Evolutionary conservation across 2,113 vertebrate genomes (phyloP), one percentile per base, ranked within the genome.

Genomic region (Melanotaenia duboulayi): DNA sequence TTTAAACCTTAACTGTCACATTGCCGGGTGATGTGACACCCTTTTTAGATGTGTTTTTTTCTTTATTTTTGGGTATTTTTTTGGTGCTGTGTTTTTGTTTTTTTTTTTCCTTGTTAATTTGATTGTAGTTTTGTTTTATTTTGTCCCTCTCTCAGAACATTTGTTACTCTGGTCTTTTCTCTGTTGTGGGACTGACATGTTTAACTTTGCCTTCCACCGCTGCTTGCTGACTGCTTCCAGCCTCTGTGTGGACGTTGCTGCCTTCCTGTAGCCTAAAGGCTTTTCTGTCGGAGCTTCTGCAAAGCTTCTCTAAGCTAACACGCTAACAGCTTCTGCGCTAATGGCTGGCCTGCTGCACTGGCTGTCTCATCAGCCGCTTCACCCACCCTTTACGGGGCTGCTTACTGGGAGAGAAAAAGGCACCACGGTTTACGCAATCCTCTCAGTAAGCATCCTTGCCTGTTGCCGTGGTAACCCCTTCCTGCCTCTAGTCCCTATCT

Each of bases 361-460:
- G 73, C 61, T 64, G 50, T 70, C 51, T 48, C 68, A 51, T 76
- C 59, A 51, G 39, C 74, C 71, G 22, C 72, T 23, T 48, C 56
- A 48, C 67, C 68, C 71, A 16, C 17, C 65, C 32, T 17, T 58
- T 17, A 9, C 3, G 16, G 56, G 63, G 25, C 56, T 75, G 87
- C 85, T 81, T 64, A 50, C 77, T 81, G 86, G 58, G 71, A 82
- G 65, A 62, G 40, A 54, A 5, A 6, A 60, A 42, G 70, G 14
- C 22, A 25, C 64, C 50, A 24, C 42, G 51, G 50, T 54, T 56
- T 13, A 13, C 64, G 20, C 48, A 46, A n/a, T 71, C 83, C 81
- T 84, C 86, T 82, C 87, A 82, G 75, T 79, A 81, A 89, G 76
- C 81, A 81, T 67, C 54, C 68, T 80, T 60, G 58, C 55, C 49